Percentiles rank a stretch among this genome's conserved stretches.
Conservation (phyloP, 2,113 vertebrate genomes). For the Hymenochirus boettgeri region DNA sequence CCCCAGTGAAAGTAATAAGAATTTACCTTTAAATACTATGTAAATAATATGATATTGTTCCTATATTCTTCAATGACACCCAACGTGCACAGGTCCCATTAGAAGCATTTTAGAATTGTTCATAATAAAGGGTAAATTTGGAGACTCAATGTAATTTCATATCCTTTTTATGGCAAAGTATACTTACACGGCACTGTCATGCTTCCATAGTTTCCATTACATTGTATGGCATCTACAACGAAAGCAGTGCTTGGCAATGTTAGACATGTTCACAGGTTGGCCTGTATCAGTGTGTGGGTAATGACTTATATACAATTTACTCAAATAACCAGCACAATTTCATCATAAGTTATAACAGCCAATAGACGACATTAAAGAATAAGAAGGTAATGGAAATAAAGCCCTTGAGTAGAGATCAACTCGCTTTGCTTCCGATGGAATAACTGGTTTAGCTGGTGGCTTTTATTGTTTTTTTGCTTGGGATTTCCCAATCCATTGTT, state of each 20-base stretch:
- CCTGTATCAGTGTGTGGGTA: conserved; percentile 40
- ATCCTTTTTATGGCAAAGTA: no score
- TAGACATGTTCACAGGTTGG: conserved; percentile 55
- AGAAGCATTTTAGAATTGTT: no score
- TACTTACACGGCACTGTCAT: conserved; percentile 69
- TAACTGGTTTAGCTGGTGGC: conserved; percentile 91
- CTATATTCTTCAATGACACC: no score
- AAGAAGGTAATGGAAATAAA: conserved; percentile 95
- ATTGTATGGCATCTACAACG: conserved; percentile 64
- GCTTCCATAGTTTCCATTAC: conserved; percentile 64
- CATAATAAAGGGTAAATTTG: no score
- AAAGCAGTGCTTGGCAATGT: conserved; percentile 69
- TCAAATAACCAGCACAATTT: conserved; percentile 47
- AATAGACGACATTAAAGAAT: conserved; percentile 98
- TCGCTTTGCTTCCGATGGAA: conserved; percentile 91
- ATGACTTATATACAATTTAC: conserved; percentile 47
- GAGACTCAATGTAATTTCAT: no score
- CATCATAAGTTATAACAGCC: conserved; percentile 96
- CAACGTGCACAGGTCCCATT: no score
- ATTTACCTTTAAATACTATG: no score
- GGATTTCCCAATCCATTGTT: conserved; percentile 73
- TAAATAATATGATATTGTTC: no score
- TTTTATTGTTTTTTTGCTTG: conserved; percentile 88
- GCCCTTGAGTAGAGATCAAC: conserved; percentile 92
- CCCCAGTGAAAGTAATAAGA: no score